Evolutionary conservation across 2,888 invertebrate genomes (phyloP), one percentile per base, ranked within the genome.

Genomic region (Patella depressa): DNA sequence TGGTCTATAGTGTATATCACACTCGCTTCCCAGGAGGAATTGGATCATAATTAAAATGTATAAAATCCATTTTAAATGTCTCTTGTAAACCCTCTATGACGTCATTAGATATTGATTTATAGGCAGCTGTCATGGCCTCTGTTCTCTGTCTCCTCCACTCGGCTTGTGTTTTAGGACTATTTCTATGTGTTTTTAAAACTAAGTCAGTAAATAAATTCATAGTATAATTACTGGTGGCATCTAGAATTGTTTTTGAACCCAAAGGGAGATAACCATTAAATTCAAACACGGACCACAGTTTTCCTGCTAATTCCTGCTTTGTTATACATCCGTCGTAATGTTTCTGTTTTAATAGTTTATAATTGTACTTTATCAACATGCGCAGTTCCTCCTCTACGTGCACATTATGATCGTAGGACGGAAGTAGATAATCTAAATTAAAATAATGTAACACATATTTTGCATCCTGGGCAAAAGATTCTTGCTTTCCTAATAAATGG

Each of bases 251-350:
- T 65, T 14, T 65, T 19, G 65, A 65, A 3, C 65, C 71, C 11
- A 75, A n/a, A 4, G 84, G 86, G n/a, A 86, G 74, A 69, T 85
- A 85, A 3, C 85, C 85, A 65, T 86, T 84, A 7, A 84, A 71
- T 55, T 79, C 79, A 75, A 84, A 84, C 2, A 83, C 81, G 9
- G 53, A 80, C 86, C 86, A 86, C 69, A 86, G 76, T 17, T 78
- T 75, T 29, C 77, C 71, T 7, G 80, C 76, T 34, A 86, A 17
- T 45, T 78, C 73, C 2, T 53, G 24, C 11, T 77, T 57, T 55
- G 74, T 74, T 24, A 79, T 71, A 72, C 84, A 84, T 12, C 24
- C 71, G 3, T 29, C 24, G n/a, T 76, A 71, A 34, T 75, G 76
- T 3, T 76, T 34, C 17, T 75, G 59, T 29, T 57, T 73, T 53